Percentiles rank a stretch among this genome's conserved stretches.
Evolutionary conservation across 2,797 vertebrate species (phyloP).

Genomic region (Iguana delicatissima): DNA sequence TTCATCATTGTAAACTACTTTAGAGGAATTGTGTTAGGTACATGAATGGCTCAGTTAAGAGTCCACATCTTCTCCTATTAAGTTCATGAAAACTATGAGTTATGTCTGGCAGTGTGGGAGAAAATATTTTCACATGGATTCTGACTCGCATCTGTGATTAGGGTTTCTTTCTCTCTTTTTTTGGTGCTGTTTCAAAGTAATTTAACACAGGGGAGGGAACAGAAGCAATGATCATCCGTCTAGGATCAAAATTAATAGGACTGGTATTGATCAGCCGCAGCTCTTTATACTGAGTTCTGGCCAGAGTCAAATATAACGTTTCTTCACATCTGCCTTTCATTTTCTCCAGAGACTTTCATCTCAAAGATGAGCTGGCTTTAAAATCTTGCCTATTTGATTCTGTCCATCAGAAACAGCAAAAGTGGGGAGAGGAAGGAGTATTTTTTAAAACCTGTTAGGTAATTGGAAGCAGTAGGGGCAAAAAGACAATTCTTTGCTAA

Average conservation of each 20-base stretch:
- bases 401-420: conserved; percentile 37
- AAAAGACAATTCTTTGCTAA: conserved; percentile 21
- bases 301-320: conserved; percentile 73
- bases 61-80: conserved; percentile 60
- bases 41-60: conserved; percentile 43
- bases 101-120: conserved; percentile 53
- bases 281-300: conserved; percentile 67
- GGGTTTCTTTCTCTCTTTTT: conserved; percentile 7
- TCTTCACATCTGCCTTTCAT: conserved; percentile 73
- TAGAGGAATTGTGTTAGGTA: conserved; percentile 18
- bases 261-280: conserved; percentile 73
- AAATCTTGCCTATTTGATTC: conserved; percentile 63
- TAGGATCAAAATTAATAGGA: conserved; percentile 77
- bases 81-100: conserved; percentile 53
- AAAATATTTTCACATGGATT: conserved; percentile 71
- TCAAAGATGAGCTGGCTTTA: conserved; percentile 58
- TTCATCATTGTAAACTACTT: conserved; percentile 51
- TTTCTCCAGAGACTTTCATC: conserved; percentile 68
- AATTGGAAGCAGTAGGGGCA: conserved; percentile 22
- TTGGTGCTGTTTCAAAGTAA: conserved; percentile 76
- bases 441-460: conserved; percentile 17
- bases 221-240: conserved; percentile 69
- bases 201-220: conserved; percentile 74
- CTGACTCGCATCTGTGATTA: conserved; percentile 57
- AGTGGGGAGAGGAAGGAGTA: not conserved